These are phyloP conservation scores for Bombus turneri DNA, from an alignment of 1,140 invertebrate genomes.

Conservation along the genomic window DNA sequence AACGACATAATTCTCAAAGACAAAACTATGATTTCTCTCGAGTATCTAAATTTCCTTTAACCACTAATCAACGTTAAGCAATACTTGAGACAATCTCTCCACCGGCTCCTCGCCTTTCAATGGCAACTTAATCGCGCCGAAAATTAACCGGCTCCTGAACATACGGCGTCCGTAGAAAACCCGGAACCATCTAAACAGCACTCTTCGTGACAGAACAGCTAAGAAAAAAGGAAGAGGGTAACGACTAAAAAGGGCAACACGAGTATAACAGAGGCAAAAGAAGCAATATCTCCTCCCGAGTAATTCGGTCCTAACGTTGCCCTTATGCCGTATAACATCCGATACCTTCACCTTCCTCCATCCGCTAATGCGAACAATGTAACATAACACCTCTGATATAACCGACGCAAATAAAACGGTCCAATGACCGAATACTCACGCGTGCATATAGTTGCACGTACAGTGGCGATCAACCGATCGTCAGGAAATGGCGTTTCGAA, in stretches of 20 bases:
- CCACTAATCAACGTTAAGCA: not conserved
- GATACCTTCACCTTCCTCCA: constrained; percentile 59
- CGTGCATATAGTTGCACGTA: not conserved
- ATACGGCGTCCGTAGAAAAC: constrained; percentile 11
- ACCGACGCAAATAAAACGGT: constrained; percentile 64
- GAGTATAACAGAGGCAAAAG: constrained; percentile 15
- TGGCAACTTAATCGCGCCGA: constrained; percentile 13
- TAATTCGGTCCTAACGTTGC: constrained; percentile 68
- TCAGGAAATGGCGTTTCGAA: not conserved
- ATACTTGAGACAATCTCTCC: not conserved
- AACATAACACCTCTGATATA: constrained; percentile 71
- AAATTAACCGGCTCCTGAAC: not conserved
- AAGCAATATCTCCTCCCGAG: constrained; percentile 57
- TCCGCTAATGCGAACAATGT: constrained; percentile 54
- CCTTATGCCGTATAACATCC: constrained; percentile 72
- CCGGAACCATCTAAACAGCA: constrained; percentile 42
- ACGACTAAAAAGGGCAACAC: not conserved
- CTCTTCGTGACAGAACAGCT: not conserved
- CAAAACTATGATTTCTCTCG: not conserved
- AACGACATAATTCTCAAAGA: not conserved
- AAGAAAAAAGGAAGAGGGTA: not conserved
- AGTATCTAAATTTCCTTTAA: not conserved
- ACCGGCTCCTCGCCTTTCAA: not conserved
- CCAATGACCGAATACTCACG: constrained; percentile 41
- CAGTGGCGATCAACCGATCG: constrained; percentile 21